Evolutionary conservation across 2,888 invertebrate species (phyloP).

Genomic region (Cryptocheilus praepositus): DNA sequence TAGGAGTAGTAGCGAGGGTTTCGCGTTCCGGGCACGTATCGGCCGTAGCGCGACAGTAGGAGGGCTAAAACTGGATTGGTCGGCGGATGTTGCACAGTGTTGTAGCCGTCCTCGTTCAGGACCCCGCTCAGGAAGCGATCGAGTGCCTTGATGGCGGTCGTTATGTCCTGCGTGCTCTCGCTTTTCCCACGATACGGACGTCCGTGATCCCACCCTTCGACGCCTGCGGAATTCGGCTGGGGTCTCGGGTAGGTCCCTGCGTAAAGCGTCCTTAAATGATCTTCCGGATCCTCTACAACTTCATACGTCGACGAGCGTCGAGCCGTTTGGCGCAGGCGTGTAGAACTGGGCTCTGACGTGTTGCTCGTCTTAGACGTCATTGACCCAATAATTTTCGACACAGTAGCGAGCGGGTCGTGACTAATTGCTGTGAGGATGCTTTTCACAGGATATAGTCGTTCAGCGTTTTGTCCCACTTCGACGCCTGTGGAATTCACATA

Average conservation of each 20-base stretch:
- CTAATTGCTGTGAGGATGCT: too few relatives aligned
- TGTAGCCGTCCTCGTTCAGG: slow-evolving; percentile 71
- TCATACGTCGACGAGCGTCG: neutral
- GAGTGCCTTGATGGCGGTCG: slow-evolving; percentile 52
- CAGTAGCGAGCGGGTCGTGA: too few relatives aligned
- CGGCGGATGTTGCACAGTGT: slow-evolving; percentile 78
- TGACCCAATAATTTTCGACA: too few relatives aligned
- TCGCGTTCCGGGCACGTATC: slow-evolving; percentile 75
- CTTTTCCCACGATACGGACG: slow-evolving; percentile 35
- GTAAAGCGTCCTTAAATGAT: too few relatives aligned
- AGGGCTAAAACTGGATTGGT: slow-evolving; percentile 79
- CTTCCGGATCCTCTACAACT: neutral
- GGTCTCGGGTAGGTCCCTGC: too few relatives aligned
- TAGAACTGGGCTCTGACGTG: too few relatives aligned
- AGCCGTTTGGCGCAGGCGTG: too few relatives aligned
- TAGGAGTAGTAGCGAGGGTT: slow-evolving; percentile 76
- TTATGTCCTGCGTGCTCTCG: slow-evolving; percentile 38
- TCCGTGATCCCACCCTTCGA: slow-evolving; percentile 20
- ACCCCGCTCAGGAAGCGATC: slow-evolving; percentile 57
- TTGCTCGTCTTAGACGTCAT: slow-evolving; percentile 39
- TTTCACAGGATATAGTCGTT: too few relatives aligned
- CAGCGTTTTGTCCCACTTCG: too few relatives aligned
- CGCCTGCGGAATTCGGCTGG: slow-evolving; percentile 16
- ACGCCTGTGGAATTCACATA: too few relatives aligned
- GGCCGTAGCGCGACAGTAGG: slow-evolving; percentile 80